Evolutionary conservation across 2,113 vertebrate species (phyloP), one percentile per base, ranked within the genome.

Genomic region (Aspiorhynchus laticeps): DNA sequence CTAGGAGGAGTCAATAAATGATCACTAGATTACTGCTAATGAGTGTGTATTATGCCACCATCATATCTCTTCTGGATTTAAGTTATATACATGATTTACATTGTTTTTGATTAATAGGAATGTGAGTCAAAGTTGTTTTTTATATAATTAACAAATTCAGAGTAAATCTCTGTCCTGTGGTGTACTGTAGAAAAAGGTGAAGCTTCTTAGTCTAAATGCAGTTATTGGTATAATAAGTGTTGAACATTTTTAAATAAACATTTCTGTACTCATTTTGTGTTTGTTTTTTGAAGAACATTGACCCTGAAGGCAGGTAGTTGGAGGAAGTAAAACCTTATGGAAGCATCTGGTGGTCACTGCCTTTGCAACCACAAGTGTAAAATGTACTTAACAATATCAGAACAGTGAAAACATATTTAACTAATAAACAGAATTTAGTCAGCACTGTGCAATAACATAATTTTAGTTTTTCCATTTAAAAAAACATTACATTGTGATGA

Each of bases 1-100:
- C 79, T 75, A 31, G 88, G 82, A 41, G 69, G 65, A 65, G 59
- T 84, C 46, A 88, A 84, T 56, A 87, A 87, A 80, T 87, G 79
- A 87, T 76, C 53, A 61, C 31, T n/a, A 46, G 12, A 75, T 75
- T 24, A 46, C 11, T 75, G 73, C n/a, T 21, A 4, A 53, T 33
- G 26, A 78, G 26, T 53, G 46, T 77, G n/a, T 78, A 11, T 78
- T 33, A 21, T 78, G 51, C 26, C 26, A 53, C 46, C 28, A 33
- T 78, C 46, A 53, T 53, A 4, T 46, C 24, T 26, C n/a, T 15
- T 75, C 73, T 33, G 26, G 26, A 41, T 53, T 78, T 53, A 51
- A 31, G 2, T 78, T 1, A 21, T 11, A 28, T 82, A 43, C 38
- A 48, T 46, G 26, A 46, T 81, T 65, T 65, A 26, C 59, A 9